Base-by-base conservation (phyloP, 2,888 invertebrate species). In the Teleogryllus oceanicus region DNA sequence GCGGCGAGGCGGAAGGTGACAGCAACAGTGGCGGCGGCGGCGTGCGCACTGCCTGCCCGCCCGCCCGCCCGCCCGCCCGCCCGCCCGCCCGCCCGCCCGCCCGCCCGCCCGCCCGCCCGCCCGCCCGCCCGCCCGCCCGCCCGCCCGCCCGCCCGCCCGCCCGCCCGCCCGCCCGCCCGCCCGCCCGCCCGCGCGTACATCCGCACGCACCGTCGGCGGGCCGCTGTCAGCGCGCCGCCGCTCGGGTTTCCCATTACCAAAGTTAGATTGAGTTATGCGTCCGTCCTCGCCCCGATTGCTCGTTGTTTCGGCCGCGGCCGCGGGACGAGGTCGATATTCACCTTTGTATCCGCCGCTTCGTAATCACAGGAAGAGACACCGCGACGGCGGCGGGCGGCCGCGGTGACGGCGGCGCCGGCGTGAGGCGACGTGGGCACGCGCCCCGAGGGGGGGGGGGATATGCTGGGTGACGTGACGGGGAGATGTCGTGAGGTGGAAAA, bases 201-300 rank as follows among this genome's bases (percentile, higher is more conserved):
- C 0, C 12, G 62, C 62, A n/a, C 62, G 37, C 62, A n/a, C 62
- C 62, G n/a, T n/a, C 62, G 62, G 16, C 62, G n/a, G 62, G n/a
- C 62, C 62, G 11, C n/a, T 62, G 62, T 16, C 62, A 62, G n/a
- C 62, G 62, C 62, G 62, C 62, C n/a, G 3, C 62, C 62, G 62
- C 8, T 62, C 62, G 12, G 62, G 13, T 62, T 62, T n/a, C 62
- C 62, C 13, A 18, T 62, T 18, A 13, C 62, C 62, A 62, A 62
- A 62, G 62, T 62, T 62, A 62, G 62, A 62, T 62, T 62, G 62
- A 62, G 62, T 62, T 62, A 62, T 62, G 62, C 62, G 62, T 37
- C 37, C 37, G 37, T 37, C 37, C 37, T 37, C 37, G 37, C 16
- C 62, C 62, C 62, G 62, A 62, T 62, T 62, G 62, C 62, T 37